A percentile compares a stretch with the other conserved stretches of the same genome.
phyloP scores from a whole-genome alignment of 2,797 vertebrate species.

The Lateolabrax maculatus region DNA sequence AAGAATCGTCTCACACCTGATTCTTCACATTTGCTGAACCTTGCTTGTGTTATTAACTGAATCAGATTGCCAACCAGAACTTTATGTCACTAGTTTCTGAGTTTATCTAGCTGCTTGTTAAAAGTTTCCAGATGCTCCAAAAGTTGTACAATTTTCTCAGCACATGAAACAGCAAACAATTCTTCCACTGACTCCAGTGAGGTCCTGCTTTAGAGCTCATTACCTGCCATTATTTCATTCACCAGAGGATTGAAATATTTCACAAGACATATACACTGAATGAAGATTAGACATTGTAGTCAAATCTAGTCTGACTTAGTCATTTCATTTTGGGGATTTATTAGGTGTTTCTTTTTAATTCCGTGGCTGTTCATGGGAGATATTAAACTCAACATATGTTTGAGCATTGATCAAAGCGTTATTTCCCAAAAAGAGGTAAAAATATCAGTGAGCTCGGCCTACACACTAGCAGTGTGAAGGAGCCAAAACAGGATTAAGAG shows the following conservation, averaged over 20 bases:
- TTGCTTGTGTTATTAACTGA: neutral
- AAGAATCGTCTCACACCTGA: neutral
- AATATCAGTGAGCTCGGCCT: conserved; percentile 30
- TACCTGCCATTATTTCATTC: conserved; percentile 28
- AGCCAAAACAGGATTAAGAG: conserved; percentile 45
- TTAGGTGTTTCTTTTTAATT: neutral
- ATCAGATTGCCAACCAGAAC: neutral
- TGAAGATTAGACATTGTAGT: neutral
- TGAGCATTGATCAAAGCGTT: conserved; percentile 30
- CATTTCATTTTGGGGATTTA: conserved; percentile 37
- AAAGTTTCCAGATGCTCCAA: neutral
- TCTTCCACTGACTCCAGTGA: neutral
- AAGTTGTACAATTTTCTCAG: neutral
- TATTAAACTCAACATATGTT: conserved; percentile 31
- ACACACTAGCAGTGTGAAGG: conserved; percentile 41
- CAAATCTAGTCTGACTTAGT: conserved; percentile 16
- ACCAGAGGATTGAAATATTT: conserved; percentile 52
- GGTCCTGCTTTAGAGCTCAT: neutral
- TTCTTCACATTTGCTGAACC: neutral
- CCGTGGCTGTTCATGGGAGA: conserved; percentile 23
- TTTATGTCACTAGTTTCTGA: neutral
- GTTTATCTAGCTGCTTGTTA: neutral
- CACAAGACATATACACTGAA: neutral
- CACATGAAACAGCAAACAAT: neutral
- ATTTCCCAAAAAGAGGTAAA: conserved; percentile 44